Conservation (phyloP, 2,113 vertebrate species). For the Raphicerus campestris region DNA sequence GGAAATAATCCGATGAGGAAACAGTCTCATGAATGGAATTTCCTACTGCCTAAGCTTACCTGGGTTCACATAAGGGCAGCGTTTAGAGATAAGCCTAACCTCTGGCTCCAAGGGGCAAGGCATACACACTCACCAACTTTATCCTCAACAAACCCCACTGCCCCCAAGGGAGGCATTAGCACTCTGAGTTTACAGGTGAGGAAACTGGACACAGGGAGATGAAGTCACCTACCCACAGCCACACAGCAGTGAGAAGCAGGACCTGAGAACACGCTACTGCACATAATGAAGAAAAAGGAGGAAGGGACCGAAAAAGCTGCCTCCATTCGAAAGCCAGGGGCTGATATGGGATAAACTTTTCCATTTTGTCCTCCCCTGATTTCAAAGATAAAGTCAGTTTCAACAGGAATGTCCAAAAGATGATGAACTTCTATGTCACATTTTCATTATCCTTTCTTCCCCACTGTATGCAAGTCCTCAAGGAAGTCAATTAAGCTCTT, state of each 20-base stretch:
- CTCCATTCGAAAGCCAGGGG: neutral
- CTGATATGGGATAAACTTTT: fast-evolving
- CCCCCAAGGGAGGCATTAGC: neutral
- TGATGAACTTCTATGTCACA: neutral
- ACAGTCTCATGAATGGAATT: neutral
- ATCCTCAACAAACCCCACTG: neutral
- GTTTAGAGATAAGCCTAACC: neutral
- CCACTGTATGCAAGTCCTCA: neutral
- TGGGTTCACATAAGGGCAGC: neutral
- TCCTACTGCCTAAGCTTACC: neutral
- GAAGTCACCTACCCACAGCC: neutral
- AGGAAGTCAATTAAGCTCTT: neutral
- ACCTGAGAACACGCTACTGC: neutral
- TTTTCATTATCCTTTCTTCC: neutral
- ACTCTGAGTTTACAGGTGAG: neutral
- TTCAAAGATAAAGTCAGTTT: neutral
- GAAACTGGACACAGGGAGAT: neutral
- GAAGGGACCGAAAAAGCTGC: neutral
- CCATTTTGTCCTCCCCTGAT: neutral
- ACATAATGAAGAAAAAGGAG: neutral
- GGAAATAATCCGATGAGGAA: neutral
- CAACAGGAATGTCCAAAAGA: neutral
- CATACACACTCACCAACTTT: neutral
- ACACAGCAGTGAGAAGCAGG: neutral
- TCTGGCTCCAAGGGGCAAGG: neutral